These are phyloP conservation scores for Pheosia tremula DNA, from an alignment of 2,888 invertebrate species.

Conservation along the genomic window DNA sequence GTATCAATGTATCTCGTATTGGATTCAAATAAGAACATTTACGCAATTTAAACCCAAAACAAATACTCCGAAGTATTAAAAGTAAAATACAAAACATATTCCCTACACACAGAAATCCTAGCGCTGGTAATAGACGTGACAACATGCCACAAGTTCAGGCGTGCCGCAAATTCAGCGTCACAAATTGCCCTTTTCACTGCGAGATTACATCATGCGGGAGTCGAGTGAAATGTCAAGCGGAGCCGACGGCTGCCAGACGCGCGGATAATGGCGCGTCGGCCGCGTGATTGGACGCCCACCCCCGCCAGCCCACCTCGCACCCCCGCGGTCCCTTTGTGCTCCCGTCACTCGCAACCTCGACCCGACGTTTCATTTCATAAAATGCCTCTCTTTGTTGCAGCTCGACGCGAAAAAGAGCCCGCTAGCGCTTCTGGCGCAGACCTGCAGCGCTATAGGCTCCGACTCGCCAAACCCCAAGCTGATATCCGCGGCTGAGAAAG, in stretches of 20 bases:
- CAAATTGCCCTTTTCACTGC: conserved; percentile 85
- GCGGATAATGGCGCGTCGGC: conserved; percentile 84
- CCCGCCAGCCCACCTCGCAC: conserved; percentile 48
- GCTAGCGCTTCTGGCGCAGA: conserved; percentile 96
- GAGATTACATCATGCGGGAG: conserved; percentile 85
- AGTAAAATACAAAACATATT: conserved; percentile 44
- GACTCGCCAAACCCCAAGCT: conserved; percentile 93
- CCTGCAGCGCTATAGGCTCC: conserved; percentile 98
- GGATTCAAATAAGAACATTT: conserved; percentile 41
- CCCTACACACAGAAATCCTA: conserved; percentile 38
- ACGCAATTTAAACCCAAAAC: conserved; percentile 31
- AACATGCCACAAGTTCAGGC: conserved; percentile 77
- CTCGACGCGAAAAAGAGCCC: conserved; percentile 99
- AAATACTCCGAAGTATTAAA: conserved; percentile 25
- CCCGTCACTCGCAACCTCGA: conserved; percentile 80
- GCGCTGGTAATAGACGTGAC: conserved; percentile 71
- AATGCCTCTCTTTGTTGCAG: conserved; percentile 88
- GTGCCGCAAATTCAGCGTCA: conserved; percentile 83
- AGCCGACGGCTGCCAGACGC: conserved; percentile 84
- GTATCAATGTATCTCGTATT: conserved; percentile 19
- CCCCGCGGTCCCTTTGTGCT: conserved; percentile 76
- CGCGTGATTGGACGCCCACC: conserved; percentile 81
- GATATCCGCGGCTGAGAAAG: conserved; percentile 89
- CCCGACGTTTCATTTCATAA: conserved; percentile 82
- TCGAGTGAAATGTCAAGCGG: conserved; percentile 85